A percentile compares a stretch with the other conserved stretches of the same genome.
These are phyloP conservation scores for Mungos mungo DNA, from an alignment of 2,113 vertebrate species.

Conservation along the genomic window DNA sequence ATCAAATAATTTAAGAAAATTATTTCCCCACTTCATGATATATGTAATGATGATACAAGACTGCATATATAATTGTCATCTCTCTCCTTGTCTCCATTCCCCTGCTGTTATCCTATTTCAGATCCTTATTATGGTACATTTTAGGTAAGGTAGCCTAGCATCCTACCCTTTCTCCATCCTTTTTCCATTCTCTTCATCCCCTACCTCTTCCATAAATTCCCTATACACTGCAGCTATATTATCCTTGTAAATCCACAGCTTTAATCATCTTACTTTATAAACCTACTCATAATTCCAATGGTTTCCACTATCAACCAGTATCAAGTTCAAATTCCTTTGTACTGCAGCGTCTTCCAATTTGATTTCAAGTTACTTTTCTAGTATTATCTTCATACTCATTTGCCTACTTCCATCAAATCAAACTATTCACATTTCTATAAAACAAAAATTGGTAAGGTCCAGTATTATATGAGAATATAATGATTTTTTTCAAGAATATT, in stretches of 20 bases:
- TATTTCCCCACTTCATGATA: not conserved
- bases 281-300: not conserved
- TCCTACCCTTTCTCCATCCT: not conserved
- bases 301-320: not conserved
- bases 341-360: slow-evolving; percentile 3
- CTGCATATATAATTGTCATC: not conserved
- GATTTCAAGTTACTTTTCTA: slow-evolving; percentile 18
- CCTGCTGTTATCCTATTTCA: not conserved
- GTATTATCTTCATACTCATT: not conserved
- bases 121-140: not conserved
- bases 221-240: not conserved
- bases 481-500: not conserved
- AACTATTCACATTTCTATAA: not conserved
- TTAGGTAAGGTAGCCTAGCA: not conserved
- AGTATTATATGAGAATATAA: not conserved
- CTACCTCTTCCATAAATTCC: not conserved
- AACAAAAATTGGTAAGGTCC: not conserved
- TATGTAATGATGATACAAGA: not conserved
- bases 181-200: not conserved
- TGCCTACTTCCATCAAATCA: not conserved
- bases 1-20: not conserved
- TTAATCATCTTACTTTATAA: not conserved
- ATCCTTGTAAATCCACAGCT: not conserved
- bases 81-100: slow-evolving; percentile 8
- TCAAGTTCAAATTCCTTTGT: not conserved